These are phyloP conservation scores for Zoanthus sociatus DNA, from an alignment of 92 coral and sea anemone species.

Conservation along the genomic window DNA sequence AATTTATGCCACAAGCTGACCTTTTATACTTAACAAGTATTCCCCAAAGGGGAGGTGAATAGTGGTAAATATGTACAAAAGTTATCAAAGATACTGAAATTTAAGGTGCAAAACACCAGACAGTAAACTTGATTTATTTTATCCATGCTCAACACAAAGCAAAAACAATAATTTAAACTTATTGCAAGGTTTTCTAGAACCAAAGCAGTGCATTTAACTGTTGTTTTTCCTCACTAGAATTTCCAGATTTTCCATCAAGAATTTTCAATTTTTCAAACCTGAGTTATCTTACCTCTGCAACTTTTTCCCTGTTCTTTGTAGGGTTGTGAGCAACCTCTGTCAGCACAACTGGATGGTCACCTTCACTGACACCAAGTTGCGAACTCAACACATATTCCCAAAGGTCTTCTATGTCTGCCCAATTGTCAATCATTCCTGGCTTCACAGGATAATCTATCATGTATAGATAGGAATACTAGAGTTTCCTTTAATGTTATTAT, in stretches of 20 bases:
- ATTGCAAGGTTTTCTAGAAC: not conserved
- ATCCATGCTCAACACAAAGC: too few relatives aligned
- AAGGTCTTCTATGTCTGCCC: constrained; percentile 94
- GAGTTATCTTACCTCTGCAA: constrained; percentile 77
- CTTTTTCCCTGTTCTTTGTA: constrained; percentile 86
- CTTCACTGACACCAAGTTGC: constrained; percentile 83
- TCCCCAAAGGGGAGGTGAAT: too few relatives aligned
- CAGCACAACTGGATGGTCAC: constrained; percentile 83
- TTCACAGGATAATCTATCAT: constrained; percentile 88
- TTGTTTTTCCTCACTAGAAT: not conserved
- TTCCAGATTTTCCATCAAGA: not conserved
- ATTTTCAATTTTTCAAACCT: not conserved
- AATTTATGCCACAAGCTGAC: too few relatives aligned
- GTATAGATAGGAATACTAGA: not conserved
- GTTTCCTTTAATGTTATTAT: too few relatives aligned
- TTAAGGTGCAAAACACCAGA: too few relatives aligned
- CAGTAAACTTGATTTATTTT: too few relatives aligned
- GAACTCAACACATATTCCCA: constrained; percentile 84
- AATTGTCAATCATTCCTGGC: constrained; percentile 86
- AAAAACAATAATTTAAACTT: not conserved
- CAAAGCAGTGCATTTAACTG: not conserved
- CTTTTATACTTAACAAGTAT: too few relatives aligned
- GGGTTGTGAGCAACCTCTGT: constrained; percentile 87
- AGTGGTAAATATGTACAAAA: too few relatives aligned
- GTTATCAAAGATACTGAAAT: too few relatives aligned